Percentiles rank a stretch among this genome's conserved stretches.
Conservation (phyloP, 2,888 invertebrate species). For the Cosmopolites sordidus region DNA sequence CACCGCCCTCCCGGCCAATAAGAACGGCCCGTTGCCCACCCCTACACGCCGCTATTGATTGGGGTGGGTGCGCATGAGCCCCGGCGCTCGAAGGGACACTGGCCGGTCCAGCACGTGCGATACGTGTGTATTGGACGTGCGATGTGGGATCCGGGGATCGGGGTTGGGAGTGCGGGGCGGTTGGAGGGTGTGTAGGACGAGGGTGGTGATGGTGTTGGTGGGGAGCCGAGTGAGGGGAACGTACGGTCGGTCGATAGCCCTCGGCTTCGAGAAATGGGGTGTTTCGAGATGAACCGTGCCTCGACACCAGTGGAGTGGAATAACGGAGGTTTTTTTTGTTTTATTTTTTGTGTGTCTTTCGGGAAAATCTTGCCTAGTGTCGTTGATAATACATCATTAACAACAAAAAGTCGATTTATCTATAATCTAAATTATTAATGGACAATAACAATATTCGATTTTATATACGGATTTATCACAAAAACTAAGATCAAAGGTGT, state of each 20-base stretch:
- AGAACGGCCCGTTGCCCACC: constrained; percentile 36
- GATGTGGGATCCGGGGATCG: constrained; percentile 36
- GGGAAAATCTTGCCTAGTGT: neutral
- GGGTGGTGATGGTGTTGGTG: constrained; percentile 50
- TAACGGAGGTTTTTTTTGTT: neutral
- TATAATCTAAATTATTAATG: too few relatives aligned
- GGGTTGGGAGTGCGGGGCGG: constrained; percentile 44
- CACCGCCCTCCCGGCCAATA: constrained; percentile 49
- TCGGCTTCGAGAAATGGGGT: constrained; percentile 4
- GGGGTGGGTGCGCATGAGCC: constrained; percentile 36
- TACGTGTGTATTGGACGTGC: constrained; percentile 38
- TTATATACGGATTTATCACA: too few relatives aligned
- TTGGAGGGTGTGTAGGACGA: neutral
- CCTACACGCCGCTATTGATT: constrained; percentile 38
- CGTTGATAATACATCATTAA: too few relatives aligned
- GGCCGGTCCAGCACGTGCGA: constrained; percentile 41
- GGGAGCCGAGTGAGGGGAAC: constrained; percentile 21
- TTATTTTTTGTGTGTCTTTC: neutral
- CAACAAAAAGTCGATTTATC: too few relatives aligned
- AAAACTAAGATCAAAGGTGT: too few relatives aligned
- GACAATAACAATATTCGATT: too few relatives aligned
- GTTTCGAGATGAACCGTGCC: constrained; percentile 9
- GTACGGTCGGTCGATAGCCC: constrained; percentile 18
- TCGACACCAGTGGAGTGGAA: neutral
- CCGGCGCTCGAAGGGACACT: constrained; percentile 45